These are phyloP conservation scores for Azorinus chamasolen DNA, from an alignment of 2,888 invertebrate species.

Conservation along the genomic window DNA sequence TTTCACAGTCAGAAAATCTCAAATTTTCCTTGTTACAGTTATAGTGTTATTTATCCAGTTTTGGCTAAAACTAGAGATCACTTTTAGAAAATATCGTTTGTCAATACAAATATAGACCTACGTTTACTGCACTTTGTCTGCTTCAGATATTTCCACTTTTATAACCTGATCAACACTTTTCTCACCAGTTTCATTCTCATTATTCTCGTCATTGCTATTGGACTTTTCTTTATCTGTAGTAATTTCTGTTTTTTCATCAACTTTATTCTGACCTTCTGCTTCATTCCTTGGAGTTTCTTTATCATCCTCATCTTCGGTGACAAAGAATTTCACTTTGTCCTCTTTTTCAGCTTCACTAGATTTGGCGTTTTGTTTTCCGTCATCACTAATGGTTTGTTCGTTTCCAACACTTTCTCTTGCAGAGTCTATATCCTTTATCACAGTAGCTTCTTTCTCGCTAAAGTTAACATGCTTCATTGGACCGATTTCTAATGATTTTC, in stretches of 20 bases:
- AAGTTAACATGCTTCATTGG: constrained; percentile 49
- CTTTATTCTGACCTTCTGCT: background rate
- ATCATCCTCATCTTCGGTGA: constrained; percentile 37
- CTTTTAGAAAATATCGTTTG: no score
- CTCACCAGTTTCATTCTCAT: constrained; percentile 1
- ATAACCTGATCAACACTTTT: constrained; percentile 42
- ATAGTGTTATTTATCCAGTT: no score
- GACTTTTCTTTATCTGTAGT: background rate
- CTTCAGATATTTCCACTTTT: constrained; percentile 47
- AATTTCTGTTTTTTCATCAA: background rate
- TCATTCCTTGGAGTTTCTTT: constrained; percentile 6
- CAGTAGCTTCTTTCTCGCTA: constrained; percentile 14
- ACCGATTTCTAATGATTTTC: constrained; percentile 45
- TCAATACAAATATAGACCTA: no score
- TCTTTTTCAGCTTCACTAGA: background rate
- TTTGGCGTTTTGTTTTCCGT: background rate
- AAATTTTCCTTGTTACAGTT: no score
- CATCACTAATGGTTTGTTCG: constrained; percentile 4
- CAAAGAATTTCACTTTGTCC: constrained; percentile 52
- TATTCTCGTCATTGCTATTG: background rate
- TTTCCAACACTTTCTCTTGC: constrained; percentile 4
- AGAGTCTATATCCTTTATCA: constrained; percentile 7
- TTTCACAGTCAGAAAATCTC: no score
- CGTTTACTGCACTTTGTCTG: constrained; percentile 22
- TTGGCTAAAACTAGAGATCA: no score